A percentile compares a stretch with the other conserved stretches of the same genome.
Evolutionary conservation across 2,888 invertebrate genomes (phyloP).

Genomic region (Cephonodes hylas): DNA sequence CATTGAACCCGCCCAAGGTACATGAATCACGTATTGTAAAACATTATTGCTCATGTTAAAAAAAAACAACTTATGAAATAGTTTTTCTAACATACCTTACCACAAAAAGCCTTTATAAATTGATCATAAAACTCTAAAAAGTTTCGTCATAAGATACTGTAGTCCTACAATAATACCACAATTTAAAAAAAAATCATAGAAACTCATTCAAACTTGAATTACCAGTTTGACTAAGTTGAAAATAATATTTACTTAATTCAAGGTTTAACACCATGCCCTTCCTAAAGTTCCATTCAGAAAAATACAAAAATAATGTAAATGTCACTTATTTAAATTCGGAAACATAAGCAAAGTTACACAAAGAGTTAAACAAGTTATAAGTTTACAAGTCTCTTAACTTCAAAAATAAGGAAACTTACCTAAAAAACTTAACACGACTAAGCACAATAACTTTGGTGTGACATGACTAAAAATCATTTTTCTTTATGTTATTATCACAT

Average conservation of each 20-base stretch:
- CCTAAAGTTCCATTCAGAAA: neutral
- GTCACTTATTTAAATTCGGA: neutral
- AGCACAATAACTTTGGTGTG: slow-evolving; percentile 63
- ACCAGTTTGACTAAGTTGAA: neutral
- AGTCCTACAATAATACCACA: neutral
- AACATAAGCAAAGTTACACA: slow-evolving; percentile 8
- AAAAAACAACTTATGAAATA: too few species aligned
- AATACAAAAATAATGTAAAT: neutral
- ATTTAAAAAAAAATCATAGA: too few species aligned
- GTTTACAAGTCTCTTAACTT: neutral
- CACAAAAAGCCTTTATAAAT: too few species aligned
- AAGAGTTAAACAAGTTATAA: too few species aligned
- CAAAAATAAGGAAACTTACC: slow-evolving; percentile 11
- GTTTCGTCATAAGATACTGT: neutral
- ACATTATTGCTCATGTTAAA: too few species aligned
- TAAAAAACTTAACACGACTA: slow-evolving; percentile 45
- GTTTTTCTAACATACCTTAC: too few species aligned
- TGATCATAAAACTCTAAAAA: too few species aligned
- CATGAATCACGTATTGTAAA: too few species aligned
- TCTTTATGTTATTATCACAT: slow-evolving; percentile 38
- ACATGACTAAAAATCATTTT: slow-evolving; percentile 48
- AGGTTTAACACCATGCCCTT: neutral
- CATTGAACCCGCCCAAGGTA: too few species aligned
- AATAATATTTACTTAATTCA: neutral
- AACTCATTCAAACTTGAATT: neutral